Base-by-base conservation (phyloP, 2,113 vertebrate species). In the Lucifuga dentata region DNA sequence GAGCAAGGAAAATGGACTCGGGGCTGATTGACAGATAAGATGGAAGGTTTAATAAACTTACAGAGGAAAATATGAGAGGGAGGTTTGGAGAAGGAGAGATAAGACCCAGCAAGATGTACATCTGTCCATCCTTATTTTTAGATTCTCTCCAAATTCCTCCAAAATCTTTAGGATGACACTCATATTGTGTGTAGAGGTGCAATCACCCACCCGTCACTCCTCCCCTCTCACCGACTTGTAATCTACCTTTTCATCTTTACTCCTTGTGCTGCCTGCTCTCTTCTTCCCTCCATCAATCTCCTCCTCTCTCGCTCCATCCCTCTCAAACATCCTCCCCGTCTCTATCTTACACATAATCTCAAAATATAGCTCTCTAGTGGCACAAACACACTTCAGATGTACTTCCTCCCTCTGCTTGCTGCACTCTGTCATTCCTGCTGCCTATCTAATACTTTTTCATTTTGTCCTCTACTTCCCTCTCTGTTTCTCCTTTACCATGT, bases 191-290 rank as follows among this genome's bases (percentile, higher is more conserved):
- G 70, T 50, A 60, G 78, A 58, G 67, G 51, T 53, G 71, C 82
- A 76, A 80, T 88, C 68, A 64, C 62, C 82, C 75, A 70, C 66
- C 56, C 49, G 0, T 26, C 58, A 66, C 53, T 33, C 38, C 33
- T 68, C 56, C 71, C 68, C 64, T 84, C 51, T 68, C 55, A 73
- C 53, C 57, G 64, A 12, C 71, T 50, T 36, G 11, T 64, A 75
- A 76, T 78, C 78, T 60, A 40, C 43, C 73, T 74, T 86, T 87
- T 85, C 70, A 81, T 88, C 76, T 78, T 67, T 32, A 16, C 33
- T 59, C 26, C 79, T 64, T 60, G 33, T 17, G 24, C 62, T 11
- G 16, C 20, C 11, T 36, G 50, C 67, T 67, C 60, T 72, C 55
- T 60, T 50, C 64, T 76, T 68, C 53, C 63, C 55, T 48, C 72